Conservation (phyloP, 2,888 invertebrate genomes). For the Lordiphosa fenestrarum region DNA sequence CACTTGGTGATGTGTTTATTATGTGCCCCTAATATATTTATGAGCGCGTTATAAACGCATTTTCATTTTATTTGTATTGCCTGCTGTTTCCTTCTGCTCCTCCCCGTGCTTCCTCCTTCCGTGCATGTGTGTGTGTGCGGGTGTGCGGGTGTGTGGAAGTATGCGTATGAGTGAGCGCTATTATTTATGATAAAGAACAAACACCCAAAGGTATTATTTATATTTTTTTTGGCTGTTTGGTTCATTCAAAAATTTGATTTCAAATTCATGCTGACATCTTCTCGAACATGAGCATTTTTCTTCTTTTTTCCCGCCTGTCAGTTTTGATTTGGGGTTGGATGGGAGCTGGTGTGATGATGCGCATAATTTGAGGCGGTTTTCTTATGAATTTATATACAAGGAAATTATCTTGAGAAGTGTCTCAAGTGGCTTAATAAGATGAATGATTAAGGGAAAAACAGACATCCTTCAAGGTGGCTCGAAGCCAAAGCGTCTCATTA, state of each 20-base stretch:
- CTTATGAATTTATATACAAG: constrained; percentile 38
- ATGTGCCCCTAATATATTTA: constrained; percentile 72
- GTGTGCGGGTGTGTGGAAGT: background rate
- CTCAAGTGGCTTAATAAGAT: constrained; percentile 31
- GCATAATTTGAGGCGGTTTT: constrained; percentile 40
- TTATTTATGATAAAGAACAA: constrained; percentile 51
- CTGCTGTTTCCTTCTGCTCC: constrained; percentile 13
- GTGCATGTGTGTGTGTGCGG: background rate
- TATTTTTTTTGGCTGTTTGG: constrained; percentile 43
- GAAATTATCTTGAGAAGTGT: constrained; percentile 27
- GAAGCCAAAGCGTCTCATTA: too few relatives aligned
- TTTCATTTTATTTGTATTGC: constrained; percentile 67
- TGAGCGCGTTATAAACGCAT: constrained; percentile 74
- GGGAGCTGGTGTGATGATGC: constrained; percentile 41
- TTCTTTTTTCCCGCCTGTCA: constrained; percentile 13
- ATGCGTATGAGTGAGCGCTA: constrained; percentile 27
- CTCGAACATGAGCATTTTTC: constrained; percentile 19
- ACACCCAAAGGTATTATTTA: constrained; percentile 63
- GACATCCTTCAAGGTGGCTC: too few relatives aligned
- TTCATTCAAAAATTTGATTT: constrained; percentile 58
- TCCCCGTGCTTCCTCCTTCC: background rate
- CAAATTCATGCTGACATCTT: constrained; percentile 60
- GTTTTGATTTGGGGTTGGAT: constrained; percentile 33
- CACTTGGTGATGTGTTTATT: constrained; percentile 70
- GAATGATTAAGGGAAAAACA: constrained; percentile 12